Percentiles rank a stretch among this genome's conserved stretches.
Conservation (phyloP, 2,113 vertebrate species). For the Corydoras maculifer region DNA sequence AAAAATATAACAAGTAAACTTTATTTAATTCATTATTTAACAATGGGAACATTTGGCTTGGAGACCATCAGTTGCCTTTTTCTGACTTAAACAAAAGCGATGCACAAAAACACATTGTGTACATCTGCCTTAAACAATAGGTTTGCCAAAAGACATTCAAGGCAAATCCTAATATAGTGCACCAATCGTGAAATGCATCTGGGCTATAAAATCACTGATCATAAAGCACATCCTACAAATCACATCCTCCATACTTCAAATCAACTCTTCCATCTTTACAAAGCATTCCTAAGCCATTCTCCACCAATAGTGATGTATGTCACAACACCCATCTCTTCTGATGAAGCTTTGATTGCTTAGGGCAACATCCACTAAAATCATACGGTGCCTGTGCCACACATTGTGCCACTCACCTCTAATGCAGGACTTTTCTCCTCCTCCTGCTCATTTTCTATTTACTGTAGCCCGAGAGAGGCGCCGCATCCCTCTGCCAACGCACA, state of each 20-base stretch:
- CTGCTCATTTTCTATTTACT: conserved; percentile 38
- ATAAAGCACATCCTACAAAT: conserved; percentile 50
- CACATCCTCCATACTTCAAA: conserved; percentile 56
- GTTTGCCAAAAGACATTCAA: conserved; percentile 47
- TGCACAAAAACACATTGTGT: conserved; percentile 15
- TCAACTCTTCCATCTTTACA: conserved; percentile 50
- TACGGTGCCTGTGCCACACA: conserved; percentile 27
- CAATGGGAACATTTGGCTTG: background rate
- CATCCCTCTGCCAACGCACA: conserved; percentile 41
- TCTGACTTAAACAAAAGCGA: conserved; percentile 37
- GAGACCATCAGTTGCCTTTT: background rate
- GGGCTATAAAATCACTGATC: conserved; percentile 55
- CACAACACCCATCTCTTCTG: conserved; percentile 17
- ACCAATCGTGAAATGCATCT: conserved; percentile 45
- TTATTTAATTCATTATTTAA: no score
- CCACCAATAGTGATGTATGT: conserved; percentile 37
- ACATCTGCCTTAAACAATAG: conserved; percentile 36
- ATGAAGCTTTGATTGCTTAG: conserved; percentile 33
- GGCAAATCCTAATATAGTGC: conserved; percentile 43
- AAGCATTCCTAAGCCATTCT: conserved; percentile 49
- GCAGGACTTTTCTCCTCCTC: conserved; percentile 6
- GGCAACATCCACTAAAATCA: conserved; percentile 14
- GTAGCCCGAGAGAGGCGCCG: conserved; percentile 30
- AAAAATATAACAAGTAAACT: no score
- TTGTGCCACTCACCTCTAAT: background rate